Percentiles rank a stretch among this genome's conserved stretches.
Conservation (phyloP, 1,140 invertebrate genomes). For the Procambarus clarkii region DNA sequence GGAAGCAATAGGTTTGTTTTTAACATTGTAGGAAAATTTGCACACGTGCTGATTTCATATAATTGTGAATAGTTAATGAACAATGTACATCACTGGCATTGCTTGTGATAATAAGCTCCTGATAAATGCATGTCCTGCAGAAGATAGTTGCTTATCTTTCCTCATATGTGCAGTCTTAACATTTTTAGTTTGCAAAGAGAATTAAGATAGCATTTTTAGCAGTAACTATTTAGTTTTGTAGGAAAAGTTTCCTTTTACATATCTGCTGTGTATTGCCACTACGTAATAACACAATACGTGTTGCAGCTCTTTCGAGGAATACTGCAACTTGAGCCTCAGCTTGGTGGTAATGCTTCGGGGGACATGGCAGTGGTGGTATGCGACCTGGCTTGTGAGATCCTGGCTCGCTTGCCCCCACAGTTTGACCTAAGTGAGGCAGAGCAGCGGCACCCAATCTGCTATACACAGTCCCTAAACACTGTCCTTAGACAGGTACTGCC, state of each 20-base stretch:
- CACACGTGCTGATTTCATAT: too few relatives aligned
- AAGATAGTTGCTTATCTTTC: too few relatives aligned
- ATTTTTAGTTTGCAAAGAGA: too few relatives aligned
- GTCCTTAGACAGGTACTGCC: slow-evolving; percentile 76
- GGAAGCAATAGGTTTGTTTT: too few relatives aligned
- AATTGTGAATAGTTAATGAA: too few relatives aligned
- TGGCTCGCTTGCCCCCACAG: slow-evolving; percentile 81
- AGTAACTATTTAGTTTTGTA: too few relatives aligned
- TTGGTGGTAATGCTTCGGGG: slow-evolving; percentile 78
- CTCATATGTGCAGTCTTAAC: too few relatives aligned
- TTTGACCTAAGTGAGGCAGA: slow-evolving; percentile 83
- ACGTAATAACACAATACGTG: background rate
- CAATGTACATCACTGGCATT: too few relatives aligned
- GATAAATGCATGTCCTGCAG: too few relatives aligned
- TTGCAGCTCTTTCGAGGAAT: slow-evolving; percentile 85
- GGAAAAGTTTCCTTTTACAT: background rate
- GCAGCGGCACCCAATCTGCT: slow-evolving; percentile 80
- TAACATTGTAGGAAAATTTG: too few relatives aligned
- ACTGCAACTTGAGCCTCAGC: slow-evolving; percentile 84
- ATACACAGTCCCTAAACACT: slow-evolving; percentile 80
- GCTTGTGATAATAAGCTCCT: too few relatives aligned
- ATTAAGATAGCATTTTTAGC: too few relatives aligned
- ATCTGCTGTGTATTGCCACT: background rate
- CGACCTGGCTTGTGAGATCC: slow-evolving; percentile 84
- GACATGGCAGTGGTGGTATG: slow-evolving; percentile 83